These are phyloP conservation scores for Semotilus atromaculatus DNA, from an alignment of 2,797 vertebrate species.

Conservation along the genomic window DNA sequence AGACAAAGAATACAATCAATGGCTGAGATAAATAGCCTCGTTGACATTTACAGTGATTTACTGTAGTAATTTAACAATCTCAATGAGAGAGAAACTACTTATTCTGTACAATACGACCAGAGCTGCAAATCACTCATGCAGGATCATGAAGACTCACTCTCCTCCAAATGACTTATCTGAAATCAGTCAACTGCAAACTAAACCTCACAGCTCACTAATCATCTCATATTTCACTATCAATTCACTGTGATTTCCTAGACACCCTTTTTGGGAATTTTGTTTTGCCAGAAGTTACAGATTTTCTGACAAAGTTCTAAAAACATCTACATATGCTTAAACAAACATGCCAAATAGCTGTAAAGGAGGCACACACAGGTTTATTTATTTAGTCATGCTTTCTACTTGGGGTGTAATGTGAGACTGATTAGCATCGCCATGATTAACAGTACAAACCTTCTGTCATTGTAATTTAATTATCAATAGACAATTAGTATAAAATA, in stretches of 20 bases:
- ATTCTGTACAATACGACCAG: background rate
- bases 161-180: slow-evolving; percentile 3
- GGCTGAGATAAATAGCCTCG: background rate
- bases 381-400: background rate
- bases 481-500: background rate
- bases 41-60: slow-evolving; percentile 24
- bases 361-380: too few species aligned
- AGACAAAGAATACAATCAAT: slow-evolving; percentile 5
- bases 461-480: background rate
- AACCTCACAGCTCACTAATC: slow-evolving; percentile 17
- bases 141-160: background rate
- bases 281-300: background rate
- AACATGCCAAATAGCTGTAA: background rate
- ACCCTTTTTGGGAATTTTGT: background rate
- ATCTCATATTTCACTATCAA: background rate
- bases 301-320: background rate
- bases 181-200: slow-evolving; percentile 12
- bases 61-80: background rate
- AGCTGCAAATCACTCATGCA: slow-evolving; percentile 13
- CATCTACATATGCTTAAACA: background rate
- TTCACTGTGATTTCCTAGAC: background rate
- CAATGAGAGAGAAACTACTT: background rate
- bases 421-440: background rate
- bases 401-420: background rate
- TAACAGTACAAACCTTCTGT: background rate